Conservation (phyloP, 2,888 invertebrate genomes). For the Hololepta plana region DNA sequence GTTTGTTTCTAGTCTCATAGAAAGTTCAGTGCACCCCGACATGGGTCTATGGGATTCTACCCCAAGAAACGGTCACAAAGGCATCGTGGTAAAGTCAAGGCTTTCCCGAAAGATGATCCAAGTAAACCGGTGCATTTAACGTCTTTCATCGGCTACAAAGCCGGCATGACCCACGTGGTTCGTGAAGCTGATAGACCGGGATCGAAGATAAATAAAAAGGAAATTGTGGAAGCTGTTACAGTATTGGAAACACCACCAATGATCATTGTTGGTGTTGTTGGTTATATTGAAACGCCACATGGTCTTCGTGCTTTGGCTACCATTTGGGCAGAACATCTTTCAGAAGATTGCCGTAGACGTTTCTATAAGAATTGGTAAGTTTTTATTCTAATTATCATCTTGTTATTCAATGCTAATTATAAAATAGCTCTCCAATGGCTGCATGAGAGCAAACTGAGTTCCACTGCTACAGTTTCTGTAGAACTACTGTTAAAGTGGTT, state of each 20-base stretch:
- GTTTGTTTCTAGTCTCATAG: conserved; percentile 75
- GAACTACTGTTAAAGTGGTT: too few relatives aligned
- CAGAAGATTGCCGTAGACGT: conserved; percentile 93
- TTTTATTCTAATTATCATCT: conserved; percentile 8
- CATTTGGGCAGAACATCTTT: conserved; percentile 97
- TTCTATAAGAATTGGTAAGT: conserved; percentile 99
- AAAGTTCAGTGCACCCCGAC: conserved; percentile 98
- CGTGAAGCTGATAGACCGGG: conserved; percentile 97
- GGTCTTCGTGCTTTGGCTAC: conserved; percentile 90
- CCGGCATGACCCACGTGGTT: conserved; percentile 99
- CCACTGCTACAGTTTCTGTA: too few relatives aligned
- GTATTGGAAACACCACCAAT: conserved; percentile 97
- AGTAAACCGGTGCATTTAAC: conserved; percentile 95
- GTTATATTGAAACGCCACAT: conserved; percentile 97
- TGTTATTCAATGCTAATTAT: conserved; percentile 19
- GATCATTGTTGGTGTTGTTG: conserved; percentile 93
- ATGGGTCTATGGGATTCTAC: conserved; percentile 99
- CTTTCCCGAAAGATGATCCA: conserved; percentile 96
- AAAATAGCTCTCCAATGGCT: conserved; percentile 47
- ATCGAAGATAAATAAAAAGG: conserved; percentile 99
- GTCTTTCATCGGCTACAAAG: conserved; percentile 95
- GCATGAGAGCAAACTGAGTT: conserved; percentile 43
- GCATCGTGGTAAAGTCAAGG: conserved; percentile 98
- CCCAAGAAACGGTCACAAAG: conserved; percentile 94
- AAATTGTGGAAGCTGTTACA: conserved; percentile 97